phyloP scores from a whole-genome alignment of 2,113 vertebrate genomes.

The Zeus faber region DNA sequence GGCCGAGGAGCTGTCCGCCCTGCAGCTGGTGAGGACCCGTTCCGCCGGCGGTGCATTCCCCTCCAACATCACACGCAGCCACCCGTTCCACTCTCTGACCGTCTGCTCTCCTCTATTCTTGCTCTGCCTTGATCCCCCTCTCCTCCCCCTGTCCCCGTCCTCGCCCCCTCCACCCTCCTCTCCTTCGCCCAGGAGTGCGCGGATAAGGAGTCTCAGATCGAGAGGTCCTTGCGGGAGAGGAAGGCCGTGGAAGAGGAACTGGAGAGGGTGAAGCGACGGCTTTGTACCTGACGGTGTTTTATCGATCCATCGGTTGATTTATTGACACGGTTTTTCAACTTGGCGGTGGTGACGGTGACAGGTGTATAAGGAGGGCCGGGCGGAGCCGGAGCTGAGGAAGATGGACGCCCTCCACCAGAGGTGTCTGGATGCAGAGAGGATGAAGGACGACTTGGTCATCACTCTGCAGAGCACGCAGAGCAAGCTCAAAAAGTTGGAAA shows the following conservation, averaged over 20 bases:
- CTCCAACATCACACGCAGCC: conserved; percentile 9
- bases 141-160: neutral
- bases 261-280: conserved; percentile 80
- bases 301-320: too few relatives aligned
- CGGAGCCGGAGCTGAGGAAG: conserved; percentile 80
- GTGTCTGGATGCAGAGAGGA: conserved; percentile 82
- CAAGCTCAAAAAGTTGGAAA: conserved; percentile 85
- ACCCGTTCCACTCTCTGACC: neutral
- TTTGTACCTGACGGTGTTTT: too few relatives aligned
- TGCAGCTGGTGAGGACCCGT: conserved; percentile 81
- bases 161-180: conserved; percentile 7
- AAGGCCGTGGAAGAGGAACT: conserved; percentile 90
- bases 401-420: conserved; percentile 87
- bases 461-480: conserved; percentile 82
- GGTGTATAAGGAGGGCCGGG: conserved; percentile 81
- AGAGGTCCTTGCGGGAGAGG: conserved; percentile 84
- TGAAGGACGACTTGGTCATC: conserved; percentile 83
- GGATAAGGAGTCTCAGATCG: conserved; percentile 85
- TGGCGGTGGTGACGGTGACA: conserved; percentile 42
- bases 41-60: neutral
- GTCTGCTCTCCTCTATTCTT: neutral
- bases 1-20: conserved; percentile 82
- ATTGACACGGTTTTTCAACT: too few relatives aligned
- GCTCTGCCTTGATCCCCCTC: neutral
- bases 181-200: conserved; percentile 80